Evolutionary conservation across 2,888 invertebrate genomes (phyloP), one percentile per base, ranked within the genome.

Genomic region (Dolichomitus sp.): DNA sequence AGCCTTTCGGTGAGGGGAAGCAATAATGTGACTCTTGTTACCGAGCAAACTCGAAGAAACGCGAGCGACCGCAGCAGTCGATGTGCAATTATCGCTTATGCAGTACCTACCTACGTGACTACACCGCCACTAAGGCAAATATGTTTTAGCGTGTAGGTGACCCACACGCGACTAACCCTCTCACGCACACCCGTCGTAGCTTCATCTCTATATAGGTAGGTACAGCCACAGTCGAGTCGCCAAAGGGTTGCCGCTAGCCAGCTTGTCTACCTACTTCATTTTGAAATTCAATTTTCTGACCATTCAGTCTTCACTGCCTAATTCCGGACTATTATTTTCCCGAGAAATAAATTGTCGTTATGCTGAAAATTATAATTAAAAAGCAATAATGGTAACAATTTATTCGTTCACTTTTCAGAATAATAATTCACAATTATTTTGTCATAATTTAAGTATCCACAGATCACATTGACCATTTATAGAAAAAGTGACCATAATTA

Each of bases 61-160:
- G 79, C 77, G 61, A 61, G 42, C 72, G 66, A 69, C 74, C 80
- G 50, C 59, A 63, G 68, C 74, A 85, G 82, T 79, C 84, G 80
- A 85, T 84, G 82, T 85, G 82, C 83, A 86, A 86, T 86, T 86
- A 85, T 84, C 82, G 79, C 77, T 84, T 77, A 59, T 69, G 82
- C 77, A 65, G 54, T 30, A 42, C 42, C 30, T 40, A 75, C 37
- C 63, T 59, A 59, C 80, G 80, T 81, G 73, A 81, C 75, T 81
- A 61, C 68, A 69, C 75, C 77, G 68, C 73, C 80, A 74, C 73
- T 76, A 78, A 83, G 80, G 81, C 79, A 83, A 84, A 83, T 83
- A 86, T 74, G 66, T 70, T 73, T 63, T 84, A 70, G 83, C 83
- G 83, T 83, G 80, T 69, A 77, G 48, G 81, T 78, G 81, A 86